Percentiles rank a stretch among this genome's conserved stretches.
Evolutionary conservation across 2,797 vertebrate species (phyloP).

Genomic region (Buphagus erythrorhynchus): DNA sequence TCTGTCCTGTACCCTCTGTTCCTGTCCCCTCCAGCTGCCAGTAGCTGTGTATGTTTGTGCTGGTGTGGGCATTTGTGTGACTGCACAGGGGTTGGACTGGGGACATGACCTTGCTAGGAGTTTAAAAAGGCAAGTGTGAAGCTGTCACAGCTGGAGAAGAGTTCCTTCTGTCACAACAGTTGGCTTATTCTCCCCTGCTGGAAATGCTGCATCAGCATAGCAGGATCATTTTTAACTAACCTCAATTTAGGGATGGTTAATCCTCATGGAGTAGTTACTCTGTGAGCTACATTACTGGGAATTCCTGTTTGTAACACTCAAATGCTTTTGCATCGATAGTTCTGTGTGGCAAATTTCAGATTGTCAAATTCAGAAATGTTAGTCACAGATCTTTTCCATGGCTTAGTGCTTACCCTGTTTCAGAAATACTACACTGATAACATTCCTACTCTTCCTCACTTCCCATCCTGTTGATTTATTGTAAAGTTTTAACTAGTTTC

Average conservation of each 20-base stretch:
- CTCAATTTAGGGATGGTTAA: neutral
- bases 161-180: neutral
- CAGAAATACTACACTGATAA: neutral
- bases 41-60: neutral
- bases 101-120: neutral
- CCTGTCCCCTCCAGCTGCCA: neutral
- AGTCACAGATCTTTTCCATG: neutral
- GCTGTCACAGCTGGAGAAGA: neutral
- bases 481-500: neutral
- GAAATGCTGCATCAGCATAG: neutral
- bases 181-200: neutral
- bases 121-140: neutral
- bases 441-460: neutral
- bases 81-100: neutral
- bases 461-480: neutral
- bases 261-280: neutral
- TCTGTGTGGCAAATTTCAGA: neutral
- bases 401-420: neutral
- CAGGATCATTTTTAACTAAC: neutral
- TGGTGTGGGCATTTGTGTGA: neutral
- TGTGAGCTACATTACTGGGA: neutral
- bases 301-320: neutral
- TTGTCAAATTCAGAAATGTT: neutral
- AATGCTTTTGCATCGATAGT: neutral
- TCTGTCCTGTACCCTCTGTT: neutral